Evolutionary conservation across 2,888 invertebrate species (phyloP).

Genomic region (Acleris laterana): DNA sequence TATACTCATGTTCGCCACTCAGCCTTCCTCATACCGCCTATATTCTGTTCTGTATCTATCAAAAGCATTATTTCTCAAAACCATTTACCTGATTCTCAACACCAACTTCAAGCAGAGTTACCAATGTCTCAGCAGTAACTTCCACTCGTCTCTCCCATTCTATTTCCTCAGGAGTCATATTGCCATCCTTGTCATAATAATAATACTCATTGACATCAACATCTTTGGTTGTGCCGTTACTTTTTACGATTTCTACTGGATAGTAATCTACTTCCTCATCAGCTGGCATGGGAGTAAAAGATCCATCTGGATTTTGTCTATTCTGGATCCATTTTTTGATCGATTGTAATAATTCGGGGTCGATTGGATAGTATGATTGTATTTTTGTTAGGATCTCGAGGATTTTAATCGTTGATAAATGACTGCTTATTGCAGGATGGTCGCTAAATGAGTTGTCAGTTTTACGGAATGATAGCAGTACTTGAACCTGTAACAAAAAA

Average conservation of each 20-base stretch:
- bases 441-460: conserved; percentile 88
- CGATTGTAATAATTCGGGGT: conserved; percentile 84
- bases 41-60: too few species aligned
- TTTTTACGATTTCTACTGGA: conserved; percentile 68
- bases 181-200: conserved; percentile 79
- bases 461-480: conserved; percentile 85
- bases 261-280: conserved; percentile 84
- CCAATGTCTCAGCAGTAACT: conserved; percentile 86
- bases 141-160: conserved; percentile 84
- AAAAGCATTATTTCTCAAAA: neutral
- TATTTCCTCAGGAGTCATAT: conserved; percentile 76
- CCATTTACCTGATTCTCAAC: conserved; percentile 79
- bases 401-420: conserved; percentile 84
- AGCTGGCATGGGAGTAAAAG: conserved; percentile 84
- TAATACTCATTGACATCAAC: conserved; percentile 77
- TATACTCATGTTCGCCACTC: too few species aligned
- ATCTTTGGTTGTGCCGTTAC: conserved; percentile 65
- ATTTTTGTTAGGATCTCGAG: conserved; percentile 85
- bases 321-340: conserved; percentile 86
- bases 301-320: conserved; percentile 85
- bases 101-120: conserved; percentile 85
- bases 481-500: conserved; percentile 78
- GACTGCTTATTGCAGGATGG: conserved; percentile 86
- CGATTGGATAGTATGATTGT: conserved; percentile 85
- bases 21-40: too few species aligned